Evolutionary conservation across 2,888 invertebrate species (phyloP), one percentile per base, ranked within the genome.

Genomic region (Sesia bembeciformis): DNA sequence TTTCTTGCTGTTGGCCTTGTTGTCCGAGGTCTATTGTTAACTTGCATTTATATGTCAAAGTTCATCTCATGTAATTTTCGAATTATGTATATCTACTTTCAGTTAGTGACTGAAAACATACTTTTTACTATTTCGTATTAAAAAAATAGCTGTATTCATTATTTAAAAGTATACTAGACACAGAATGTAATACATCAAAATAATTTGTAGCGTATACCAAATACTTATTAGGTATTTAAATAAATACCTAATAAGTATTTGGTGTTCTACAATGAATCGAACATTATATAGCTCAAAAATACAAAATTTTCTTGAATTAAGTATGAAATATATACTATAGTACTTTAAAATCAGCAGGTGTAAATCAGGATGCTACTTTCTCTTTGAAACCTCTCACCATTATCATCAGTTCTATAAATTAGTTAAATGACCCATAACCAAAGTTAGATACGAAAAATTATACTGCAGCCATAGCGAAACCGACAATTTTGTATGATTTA

Each of bases 381-480:
- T 7, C 7, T 8, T 43, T 3, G 46, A 23, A 8, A 8, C n/a
- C 0, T 4, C 5, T 23, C 1, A 50, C 38, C 4, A 50, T 50
- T 50, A 50, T 38, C 38, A 50, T 7, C 38, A 6, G 38, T 50
- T 50, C 4, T 50, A 46, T 56, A 63, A 65, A 74, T 71, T 68
- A 70, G 70, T 62, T 65, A 63, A 77, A 73, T 73, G 77, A 73
- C 60, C 76, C 78, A 60, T 79, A 76, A 75, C 78, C 69, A 70
- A 66, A 74, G 72, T 69, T 68, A 67, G 69, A 68, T 65, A 72
- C 73, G 70, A 70, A 62, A 76, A 77, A 78, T 81, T 76, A 70
- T 66, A 61, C 62, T 60, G 57, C 56, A 23, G n/a, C 65, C 58
- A 62, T 60, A 63, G 6, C 4, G 23, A 7, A 40, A 54, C 39